These are phyloP conservation scores for Clepsis dumicolana DNA, from an alignment of 2,888 invertebrate genomes.

Conservation along the genomic window DNA sequence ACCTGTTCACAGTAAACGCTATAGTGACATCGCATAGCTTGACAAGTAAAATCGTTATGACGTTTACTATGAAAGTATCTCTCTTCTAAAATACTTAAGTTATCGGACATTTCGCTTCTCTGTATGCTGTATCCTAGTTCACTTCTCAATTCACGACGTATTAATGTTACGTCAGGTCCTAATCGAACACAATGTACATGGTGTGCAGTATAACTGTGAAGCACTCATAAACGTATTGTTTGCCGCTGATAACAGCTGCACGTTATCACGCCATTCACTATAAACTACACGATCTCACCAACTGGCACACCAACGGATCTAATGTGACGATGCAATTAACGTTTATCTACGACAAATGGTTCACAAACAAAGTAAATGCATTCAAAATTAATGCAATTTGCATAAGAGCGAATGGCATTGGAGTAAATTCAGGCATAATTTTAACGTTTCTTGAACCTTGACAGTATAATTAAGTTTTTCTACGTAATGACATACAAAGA, in stretches of 20 bases:
- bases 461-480: slow-evolving; percentile 15
- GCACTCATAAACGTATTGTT: slow-evolving; percentile 62
- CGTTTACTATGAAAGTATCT: no score
- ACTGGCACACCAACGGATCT: slow-evolving; percentile 39
- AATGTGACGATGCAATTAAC: slow-evolving; percentile 35
- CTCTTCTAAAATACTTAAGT: not conserved
- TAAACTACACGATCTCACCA: slow-evolving; percentile 58
- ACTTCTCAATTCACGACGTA: not conserved
- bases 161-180: slow-evolving; percentile 9
- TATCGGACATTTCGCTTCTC: not conserved
- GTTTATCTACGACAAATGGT: slow-evolving; percentile 27
- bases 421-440: slow-evolving; percentile 15
- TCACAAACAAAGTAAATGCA: slow-evolving; percentile 32
- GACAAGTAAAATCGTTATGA: no score
- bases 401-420: slow-evolving; percentile 15
- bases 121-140: not conserved
- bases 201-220: slow-evolving; percentile 19
- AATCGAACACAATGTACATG: slow-evolving; percentile 25
- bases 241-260: slow-evolving; percentile 70
- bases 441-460: slow-evolving; percentile 14
- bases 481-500: slow-evolving; percentile 17
- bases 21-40: no score
- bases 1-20: no score
- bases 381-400: slow-evolving; percentile 11
- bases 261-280: slow-evolving; percentile 71